Evolutionary conservation across 2,888 invertebrate genomes (phyloP).

Genomic region (Trachelus iudaicus): DNA sequence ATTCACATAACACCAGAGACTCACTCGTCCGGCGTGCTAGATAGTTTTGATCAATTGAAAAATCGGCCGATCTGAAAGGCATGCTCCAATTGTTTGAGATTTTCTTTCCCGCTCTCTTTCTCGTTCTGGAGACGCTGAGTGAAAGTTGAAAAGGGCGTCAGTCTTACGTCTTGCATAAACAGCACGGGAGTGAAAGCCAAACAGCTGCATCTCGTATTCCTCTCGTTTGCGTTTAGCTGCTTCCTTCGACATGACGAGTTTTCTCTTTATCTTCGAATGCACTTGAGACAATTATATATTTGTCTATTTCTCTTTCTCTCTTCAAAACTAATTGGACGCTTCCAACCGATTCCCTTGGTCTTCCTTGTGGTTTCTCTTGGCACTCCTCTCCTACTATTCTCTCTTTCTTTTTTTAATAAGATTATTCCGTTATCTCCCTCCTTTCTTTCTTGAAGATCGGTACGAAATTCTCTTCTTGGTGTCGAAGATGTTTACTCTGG

Average conservation of each 20-base stretch:
- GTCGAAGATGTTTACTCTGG: not conserved
- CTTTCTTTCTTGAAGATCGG: not conserved
- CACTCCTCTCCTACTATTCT: not conserved
- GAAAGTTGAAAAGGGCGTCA: conserved; percentile 23
- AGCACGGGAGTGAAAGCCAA: conserved; percentile 52
- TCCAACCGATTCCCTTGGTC: conserved; percentile 3
- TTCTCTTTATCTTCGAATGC: conserved; percentile 6
- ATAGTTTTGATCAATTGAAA: conserved; percentile 17
- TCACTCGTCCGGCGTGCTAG: conserved; percentile 53
- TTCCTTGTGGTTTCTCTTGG: not conserved
- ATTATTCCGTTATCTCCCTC: not conserved
- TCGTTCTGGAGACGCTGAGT: conserved; percentile 7
- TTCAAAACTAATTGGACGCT: conserved; percentile 17
- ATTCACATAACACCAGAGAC: conserved; percentile 58
- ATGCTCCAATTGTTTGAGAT: not conserved
- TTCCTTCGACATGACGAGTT: conserved; percentile 13
- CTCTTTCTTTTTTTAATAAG: not conserved
- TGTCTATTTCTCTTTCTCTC: conserved; percentile 16
- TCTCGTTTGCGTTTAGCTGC: conserved; percentile 43
- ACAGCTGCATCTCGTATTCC: conserved; percentile 60
- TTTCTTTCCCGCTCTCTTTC: not conserved
- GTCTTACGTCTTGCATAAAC: conserved; percentile 50
- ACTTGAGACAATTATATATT: conserved; percentile 3
- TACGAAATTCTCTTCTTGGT: not conserved
- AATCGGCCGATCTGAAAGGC: conserved; percentile 2